phyloP scores from a whole-genome alignment of 2,888 invertebrate species.

The Pollenia amentaria region DNA sequence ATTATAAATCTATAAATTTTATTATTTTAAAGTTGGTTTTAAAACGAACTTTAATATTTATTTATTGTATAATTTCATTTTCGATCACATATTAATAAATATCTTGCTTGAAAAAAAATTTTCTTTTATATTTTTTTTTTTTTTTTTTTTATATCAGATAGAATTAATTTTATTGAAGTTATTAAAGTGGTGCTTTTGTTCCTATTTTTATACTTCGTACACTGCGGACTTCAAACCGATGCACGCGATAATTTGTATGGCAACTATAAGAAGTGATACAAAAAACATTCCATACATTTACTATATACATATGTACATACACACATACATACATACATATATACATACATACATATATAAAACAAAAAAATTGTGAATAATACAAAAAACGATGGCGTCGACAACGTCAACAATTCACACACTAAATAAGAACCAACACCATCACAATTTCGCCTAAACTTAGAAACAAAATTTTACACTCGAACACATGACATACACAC shows the following conservation, averaged over 20 bases:
- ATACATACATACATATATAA: background rate
- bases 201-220: constrained; percentile 71
- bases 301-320: constrained; percentile 6
- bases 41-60: too few species aligned
- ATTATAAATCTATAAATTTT: too few species aligned
- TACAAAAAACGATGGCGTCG: constrained; percentile 52
- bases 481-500: constrained; percentile 3
- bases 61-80: too few species aligned
- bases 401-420: constrained; percentile 58
- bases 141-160: constrained; percentile 11
- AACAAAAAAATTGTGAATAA: constrained; percentile 35
- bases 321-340: too few species aligned
- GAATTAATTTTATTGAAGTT: constrained; percentile 39
- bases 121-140: background rate
- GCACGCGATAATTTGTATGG: constrained; percentile 64
- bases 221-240: constrained; percentile 74
- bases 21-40: too few species aligned
- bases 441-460: constrained; percentile 5
- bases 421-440: constrained; percentile 34
- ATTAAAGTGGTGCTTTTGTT: constrained; percentile 56
- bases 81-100: too few species aligned
- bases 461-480: constrained; percentile 17
- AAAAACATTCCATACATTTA: constrained; percentile 42
- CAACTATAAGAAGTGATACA: constrained; percentile 50
- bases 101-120: background rate